Conservation (phyloP, 2,888 invertebrate genomes). For the Lucinisca nassula region DNA sequence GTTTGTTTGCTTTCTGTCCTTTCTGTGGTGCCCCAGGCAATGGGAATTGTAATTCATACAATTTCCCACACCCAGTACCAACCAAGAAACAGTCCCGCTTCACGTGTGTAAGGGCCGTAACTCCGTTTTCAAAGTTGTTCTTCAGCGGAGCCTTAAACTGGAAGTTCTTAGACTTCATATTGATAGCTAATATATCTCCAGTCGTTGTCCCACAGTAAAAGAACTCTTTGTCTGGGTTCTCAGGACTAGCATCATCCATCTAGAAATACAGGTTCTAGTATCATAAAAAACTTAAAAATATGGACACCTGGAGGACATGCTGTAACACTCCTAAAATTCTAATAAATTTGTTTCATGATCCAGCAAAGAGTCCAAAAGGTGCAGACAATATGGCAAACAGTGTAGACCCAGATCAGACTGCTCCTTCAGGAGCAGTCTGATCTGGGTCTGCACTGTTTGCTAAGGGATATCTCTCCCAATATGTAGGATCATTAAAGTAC, state of each 20-base stretch:
- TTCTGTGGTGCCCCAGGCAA: conserved; percentile 9
- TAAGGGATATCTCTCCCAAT: too few relatives aligned
- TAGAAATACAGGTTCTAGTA: too few relatives aligned
- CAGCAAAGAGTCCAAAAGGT: too few relatives aligned
- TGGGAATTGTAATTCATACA: conserved; percentile 65
- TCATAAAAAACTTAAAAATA: too few relatives aligned
- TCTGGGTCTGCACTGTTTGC: too few relatives aligned
- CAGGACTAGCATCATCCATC: conserved; percentile 88
- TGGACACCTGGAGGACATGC: too few relatives aligned
- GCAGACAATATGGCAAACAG: too few relatives aligned
- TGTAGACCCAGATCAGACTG: too few relatives aligned
- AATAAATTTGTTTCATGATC: too few relatives aligned
- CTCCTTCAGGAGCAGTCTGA: too few relatives aligned
- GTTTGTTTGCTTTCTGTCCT: conserved; percentile 7
- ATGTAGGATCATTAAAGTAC: too few relatives aligned
- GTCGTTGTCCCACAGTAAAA: conserved; percentile 96
- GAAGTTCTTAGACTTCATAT: conserved; percentile 83
- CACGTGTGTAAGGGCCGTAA: conserved; percentile 86
- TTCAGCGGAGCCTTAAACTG: conserved; percentile 85
- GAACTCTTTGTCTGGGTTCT: conserved; percentile 90
- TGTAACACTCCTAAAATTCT: too few relatives aligned
- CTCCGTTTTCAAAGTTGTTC: conserved; percentile 84
- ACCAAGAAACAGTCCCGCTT: conserved; percentile 89
- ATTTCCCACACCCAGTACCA: conserved; percentile 95
- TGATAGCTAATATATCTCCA: conserved; percentile 91